Evolutionary conservation across 2,797 vertebrate genomes (phyloP).

Genomic region (Pseudochirops cupreus): DNA sequence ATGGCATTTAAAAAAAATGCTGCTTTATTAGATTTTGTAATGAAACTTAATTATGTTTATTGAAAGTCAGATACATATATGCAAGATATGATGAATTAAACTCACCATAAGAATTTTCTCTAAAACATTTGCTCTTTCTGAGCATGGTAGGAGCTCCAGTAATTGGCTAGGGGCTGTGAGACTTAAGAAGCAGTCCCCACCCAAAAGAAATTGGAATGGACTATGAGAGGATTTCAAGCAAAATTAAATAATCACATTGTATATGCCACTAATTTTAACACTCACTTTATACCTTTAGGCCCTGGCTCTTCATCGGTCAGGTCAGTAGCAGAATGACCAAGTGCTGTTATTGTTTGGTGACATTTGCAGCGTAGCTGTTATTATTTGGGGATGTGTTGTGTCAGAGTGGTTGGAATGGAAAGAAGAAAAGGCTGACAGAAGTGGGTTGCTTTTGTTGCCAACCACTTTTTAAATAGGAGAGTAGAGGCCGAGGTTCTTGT

Average conservation of each 20-base stretch:
- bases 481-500: background rate
- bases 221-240: constrained; percentile 38
- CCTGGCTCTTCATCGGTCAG: constrained; percentile 1
- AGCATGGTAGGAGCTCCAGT: constrained; percentile 16
- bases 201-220: constrained; percentile 13
- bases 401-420: constrained; percentile 32
- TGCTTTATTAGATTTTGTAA: constrained; percentile 73
- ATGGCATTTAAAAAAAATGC: constrained; percentile 76
- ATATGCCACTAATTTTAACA: background rate
- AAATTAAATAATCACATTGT: background rate
- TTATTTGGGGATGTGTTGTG: constrained; percentile 54
- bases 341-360: background rate
- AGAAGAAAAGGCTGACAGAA: constrained; percentile 16
- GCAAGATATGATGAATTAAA: constrained; percentile 56
- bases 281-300: constrained; percentile 3
- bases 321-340: constrained; percentile 1
- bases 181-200: background rate
- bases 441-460: background rate
- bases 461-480: background rate
- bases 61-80: constrained; percentile 63
- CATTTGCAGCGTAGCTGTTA: constrained; percentile 18
- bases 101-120: constrained; percentile 49
- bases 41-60: constrained; percentile 75
- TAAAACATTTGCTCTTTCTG: constrained; percentile 64
- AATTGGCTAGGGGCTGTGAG: constrained; percentile 45